Base-by-base conservation (phyloP, 2,888 invertebrate species). In the Tetranychus piercei region DNA sequence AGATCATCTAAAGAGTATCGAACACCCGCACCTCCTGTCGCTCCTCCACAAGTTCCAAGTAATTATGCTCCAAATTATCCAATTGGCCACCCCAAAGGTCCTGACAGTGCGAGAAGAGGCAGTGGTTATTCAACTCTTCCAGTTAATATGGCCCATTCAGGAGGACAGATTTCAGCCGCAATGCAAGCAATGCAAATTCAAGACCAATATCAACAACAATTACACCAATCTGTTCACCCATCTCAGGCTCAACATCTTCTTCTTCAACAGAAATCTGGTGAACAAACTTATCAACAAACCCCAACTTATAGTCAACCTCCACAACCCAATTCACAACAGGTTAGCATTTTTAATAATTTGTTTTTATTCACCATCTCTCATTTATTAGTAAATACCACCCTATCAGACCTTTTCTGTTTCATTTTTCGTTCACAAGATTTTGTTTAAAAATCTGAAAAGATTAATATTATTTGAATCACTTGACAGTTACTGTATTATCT, bases 51-150 rank as follows among this genome's bases (percentile, higher is more conserved):
- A 83, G 85, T 86, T 45, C 95, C 95, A n/a, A 92, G 92, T 80
- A 94, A 94, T 83, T 95, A 95, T 83, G 94, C 94, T 18, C 94
- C 93, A 1, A 94, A 94, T 84, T 94, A 92, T 84, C 94, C 94
- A 15, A 84, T 90, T 78, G 90, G 90, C 1, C 89, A 90, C 84
- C 88, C 89, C 0, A 85, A 79, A 66, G 75, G 78, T 11, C 77
- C 77, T 71, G 78, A 79, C 45, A 71, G 23, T 69, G 73, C 73
- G 77, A 80, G 87, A 75, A 86, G 89, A 64, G 89, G 89, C 23
- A 89, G 90, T 2, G 92, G 92, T 0, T 93, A 93, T 82, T 91
- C 92, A 79, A 90, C 92, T 3, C 82, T 92, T 77, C 93, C 92
- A 0, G 87, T 91, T 79, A 85, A 85, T 1, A 85, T 85, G 66